A percentile compares a stretch with the other conserved stretches of the same genome.
These are phyloP conservation scores for Corvus hawaiiensis DNA, from an alignment of 2,113 vertebrate genomes.

Conservation along the genomic window DNA sequence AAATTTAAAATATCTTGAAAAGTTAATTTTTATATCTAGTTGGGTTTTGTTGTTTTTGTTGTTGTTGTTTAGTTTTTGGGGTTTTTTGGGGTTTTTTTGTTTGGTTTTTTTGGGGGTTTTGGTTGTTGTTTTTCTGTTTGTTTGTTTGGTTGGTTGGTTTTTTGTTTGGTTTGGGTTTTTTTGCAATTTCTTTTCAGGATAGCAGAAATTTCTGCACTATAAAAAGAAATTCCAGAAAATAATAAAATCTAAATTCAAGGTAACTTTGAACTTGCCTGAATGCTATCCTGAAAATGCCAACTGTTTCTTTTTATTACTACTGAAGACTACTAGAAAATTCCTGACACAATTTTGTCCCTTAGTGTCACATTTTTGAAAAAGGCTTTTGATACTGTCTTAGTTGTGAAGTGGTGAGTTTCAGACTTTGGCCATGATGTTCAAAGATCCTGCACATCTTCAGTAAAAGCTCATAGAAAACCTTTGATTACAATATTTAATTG, in stretches of 20 bases:
- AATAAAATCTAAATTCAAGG: neutral
- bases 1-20: neutral
- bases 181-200: neutral
- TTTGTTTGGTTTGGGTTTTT: neutral
- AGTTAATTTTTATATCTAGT: neutral
- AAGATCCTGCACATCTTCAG: neutral
- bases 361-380: neutral
- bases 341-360: neutral
- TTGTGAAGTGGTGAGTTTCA: neutral
- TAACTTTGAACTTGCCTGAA: neutral
- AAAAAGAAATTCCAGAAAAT: neutral
- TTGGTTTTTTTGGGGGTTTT: neutral
- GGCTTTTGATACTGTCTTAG: neutral
- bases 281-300: neutral
- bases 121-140: no score
- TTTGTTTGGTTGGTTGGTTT: no score
- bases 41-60: no score
- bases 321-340: neutral
- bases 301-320: neutral
- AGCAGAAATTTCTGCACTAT: neutral
- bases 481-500: neutral
- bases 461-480: neutral
- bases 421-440: neutral
- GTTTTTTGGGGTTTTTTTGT: neutral
- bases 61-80: neutral